A percentile compares a stretch with the other conserved stretches of the same genome.
Conservation (phyloP, 1,140 invertebrate species). For the Hypothenemus hampei region DNA sequence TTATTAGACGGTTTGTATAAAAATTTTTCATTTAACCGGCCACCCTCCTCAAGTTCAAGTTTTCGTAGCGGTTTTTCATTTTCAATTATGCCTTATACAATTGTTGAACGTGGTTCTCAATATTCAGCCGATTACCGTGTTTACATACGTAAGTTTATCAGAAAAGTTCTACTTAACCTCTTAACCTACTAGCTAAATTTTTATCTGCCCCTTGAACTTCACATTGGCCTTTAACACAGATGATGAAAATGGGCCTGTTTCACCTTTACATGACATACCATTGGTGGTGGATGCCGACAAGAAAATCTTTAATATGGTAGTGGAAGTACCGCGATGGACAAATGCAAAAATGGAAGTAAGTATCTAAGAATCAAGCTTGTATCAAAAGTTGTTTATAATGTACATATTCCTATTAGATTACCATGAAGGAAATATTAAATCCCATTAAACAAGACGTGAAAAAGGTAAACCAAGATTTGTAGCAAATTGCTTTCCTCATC, state of each 20-base stretch:
- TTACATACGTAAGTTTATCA: constrained; percentile 82
- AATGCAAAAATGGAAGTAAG: constrained; percentile 98
- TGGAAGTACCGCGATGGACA: constrained; percentile 97
- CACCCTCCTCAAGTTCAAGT: constrained; percentile 3
- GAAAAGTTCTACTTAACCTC: constrained; percentile 9
- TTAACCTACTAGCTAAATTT: constrained; percentile 4
- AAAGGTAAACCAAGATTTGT: constrained; percentile 95
- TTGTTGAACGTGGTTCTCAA: constrained; percentile 72
- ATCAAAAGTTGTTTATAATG: neutral
- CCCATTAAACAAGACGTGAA: constrained; percentile 99
- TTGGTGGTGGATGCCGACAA: constrained; percentile 74
- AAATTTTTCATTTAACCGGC: constrained; percentile 18
- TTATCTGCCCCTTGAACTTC: constrained; percentile 17
- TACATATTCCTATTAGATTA: constrained; percentile 60
- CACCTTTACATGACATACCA: constrained; percentile 98
- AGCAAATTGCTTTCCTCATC: constrained; percentile 96
- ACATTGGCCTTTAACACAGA: constrained; percentile 50
- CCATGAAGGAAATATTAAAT: constrained; percentile 84
- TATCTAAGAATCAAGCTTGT: neutral
- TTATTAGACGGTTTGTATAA: constrained; percentile 24
- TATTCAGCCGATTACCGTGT: constrained; percentile 80
- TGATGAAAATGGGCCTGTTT: constrained; percentile 77
- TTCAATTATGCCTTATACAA: constrained; percentile 52
- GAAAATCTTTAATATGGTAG: constrained; percentile 92
- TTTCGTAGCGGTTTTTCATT: neutral